A percentile compares a stretch with the other conserved stretches of the same genome.
Conservation (phyloP, 2,888 invertebrate species). For the Chymomyza amoena region DNA sequence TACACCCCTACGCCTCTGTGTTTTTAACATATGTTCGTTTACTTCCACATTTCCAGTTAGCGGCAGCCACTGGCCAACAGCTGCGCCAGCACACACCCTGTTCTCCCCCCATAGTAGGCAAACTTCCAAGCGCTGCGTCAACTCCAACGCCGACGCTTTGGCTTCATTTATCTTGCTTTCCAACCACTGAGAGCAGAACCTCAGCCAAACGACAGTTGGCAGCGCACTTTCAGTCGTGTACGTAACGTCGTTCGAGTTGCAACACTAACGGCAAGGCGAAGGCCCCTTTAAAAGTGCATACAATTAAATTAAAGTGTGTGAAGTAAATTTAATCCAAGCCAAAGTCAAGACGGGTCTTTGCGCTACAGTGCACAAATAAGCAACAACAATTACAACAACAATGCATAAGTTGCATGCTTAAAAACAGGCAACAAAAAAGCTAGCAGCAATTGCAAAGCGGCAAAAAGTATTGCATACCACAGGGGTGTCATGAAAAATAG, state of each 20-base stretch:
- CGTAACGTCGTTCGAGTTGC: constrained; percentile 72
- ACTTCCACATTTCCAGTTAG: constrained; percentile 35
- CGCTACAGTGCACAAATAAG: constrained; percentile 50
- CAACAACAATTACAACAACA: constrained; percentile 19
- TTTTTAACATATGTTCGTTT: constrained; percentile 33
- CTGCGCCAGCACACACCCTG: constrained; percentile 23
- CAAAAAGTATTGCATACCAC: constrained; percentile 66
- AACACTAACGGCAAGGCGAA: constrained; percentile 57
- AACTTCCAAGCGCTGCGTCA: constrained; percentile 68
- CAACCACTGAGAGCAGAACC: constrained; percentile 38
- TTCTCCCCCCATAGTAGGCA: constrained; percentile 17
- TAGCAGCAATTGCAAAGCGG: constrained; percentile 31
- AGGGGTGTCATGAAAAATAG: constrained; percentile 65
- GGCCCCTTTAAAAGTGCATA: background rate
- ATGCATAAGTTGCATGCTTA: constrained; percentile 13
- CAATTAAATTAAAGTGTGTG: background rate
- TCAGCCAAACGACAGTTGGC: constrained; percentile 35
- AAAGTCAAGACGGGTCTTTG: constrained; percentile 40
- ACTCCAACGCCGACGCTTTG: constrained; percentile 68
- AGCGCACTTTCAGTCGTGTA: constrained; percentile 70
- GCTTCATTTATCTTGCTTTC: constrained; percentile 45
- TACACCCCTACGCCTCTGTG: constrained; percentile 14
- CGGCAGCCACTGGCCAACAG: constrained; percentile 32
- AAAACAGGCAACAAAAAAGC: constrained; percentile 9
- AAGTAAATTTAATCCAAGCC: constrained; percentile 36